These are phyloP conservation scores for Cuniculus paca DNA, from an alignment of 2,797 vertebrate genomes.

Conservation along the genomic window DNA sequence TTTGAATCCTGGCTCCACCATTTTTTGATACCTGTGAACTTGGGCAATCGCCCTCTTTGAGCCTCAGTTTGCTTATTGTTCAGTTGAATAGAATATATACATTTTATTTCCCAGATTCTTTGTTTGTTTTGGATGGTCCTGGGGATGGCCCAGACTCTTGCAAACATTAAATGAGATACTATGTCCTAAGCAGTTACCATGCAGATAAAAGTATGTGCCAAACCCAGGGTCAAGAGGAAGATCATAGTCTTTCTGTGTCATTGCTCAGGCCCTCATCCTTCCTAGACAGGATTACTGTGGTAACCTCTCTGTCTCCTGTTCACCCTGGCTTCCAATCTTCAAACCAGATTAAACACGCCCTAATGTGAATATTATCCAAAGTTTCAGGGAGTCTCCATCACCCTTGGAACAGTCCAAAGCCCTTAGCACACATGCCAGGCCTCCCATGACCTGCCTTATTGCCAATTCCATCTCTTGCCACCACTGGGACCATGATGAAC, in stretches of 20 bases:
- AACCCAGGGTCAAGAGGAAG: background rate
- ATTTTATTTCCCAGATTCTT: background rate
- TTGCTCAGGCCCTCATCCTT: background rate
- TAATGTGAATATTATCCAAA: background rate
- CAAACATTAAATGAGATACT: background rate
- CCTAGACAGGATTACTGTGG: background rate
- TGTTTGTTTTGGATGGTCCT: too few species aligned
- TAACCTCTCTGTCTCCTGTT: background rate
- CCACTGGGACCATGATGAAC: background rate
- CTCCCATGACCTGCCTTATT: background rate
- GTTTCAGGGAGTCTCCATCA: background rate
- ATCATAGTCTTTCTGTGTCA: background rate
- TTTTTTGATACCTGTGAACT: background rate
- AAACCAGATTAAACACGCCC: background rate
- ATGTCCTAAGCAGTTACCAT: background rate
- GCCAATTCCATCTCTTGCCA: background rate
- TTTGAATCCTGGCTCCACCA: background rate
- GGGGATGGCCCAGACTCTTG: background rate
- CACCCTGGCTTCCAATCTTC: background rate
- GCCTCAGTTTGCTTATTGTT: background rate
- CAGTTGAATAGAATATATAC: background rate
- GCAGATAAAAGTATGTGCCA: background rate
- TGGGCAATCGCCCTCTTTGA: background rate
- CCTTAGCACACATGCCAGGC: background rate
- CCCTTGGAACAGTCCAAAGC: background rate